Percentiles rank a stretch among this genome's conserved stretches.
phyloP scores from a whole-genome alignment of 2,113 vertebrate genomes.

The Pluvianellus socialis region DNA sequence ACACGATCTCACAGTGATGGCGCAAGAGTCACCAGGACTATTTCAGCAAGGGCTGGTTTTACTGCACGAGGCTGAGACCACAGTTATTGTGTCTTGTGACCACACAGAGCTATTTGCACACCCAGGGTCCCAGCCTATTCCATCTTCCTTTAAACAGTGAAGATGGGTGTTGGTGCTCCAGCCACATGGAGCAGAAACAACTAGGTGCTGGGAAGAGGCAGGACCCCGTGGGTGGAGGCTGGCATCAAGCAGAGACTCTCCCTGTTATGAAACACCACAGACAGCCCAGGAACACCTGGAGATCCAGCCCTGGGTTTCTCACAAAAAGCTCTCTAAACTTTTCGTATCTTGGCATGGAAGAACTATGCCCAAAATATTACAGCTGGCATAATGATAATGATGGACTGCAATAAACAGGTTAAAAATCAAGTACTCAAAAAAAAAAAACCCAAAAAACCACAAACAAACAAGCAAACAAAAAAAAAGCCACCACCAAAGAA shows the following conservation, averaged over 20 bases:
- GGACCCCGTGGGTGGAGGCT: background rate
- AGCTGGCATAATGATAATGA: background rate
- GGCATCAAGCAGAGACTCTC: background rate
- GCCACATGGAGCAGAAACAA: background rate
- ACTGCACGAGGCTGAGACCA: background rate
- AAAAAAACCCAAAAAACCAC: background rate
- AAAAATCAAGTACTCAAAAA: background rate
- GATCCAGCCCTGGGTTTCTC: background rate
- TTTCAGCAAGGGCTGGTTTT: background rate
- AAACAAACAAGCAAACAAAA: background rate
- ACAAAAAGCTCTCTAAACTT: background rate
- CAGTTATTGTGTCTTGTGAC: fast-evolving
- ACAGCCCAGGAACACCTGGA: background rate
- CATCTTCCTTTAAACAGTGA: background rate
- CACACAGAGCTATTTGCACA: background rate
- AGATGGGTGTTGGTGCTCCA: background rate
- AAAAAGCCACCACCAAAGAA: background rate
- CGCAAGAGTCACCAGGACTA: background rate
- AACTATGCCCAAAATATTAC: background rate
- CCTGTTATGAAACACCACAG: background rate
- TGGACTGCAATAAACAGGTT: background rate
- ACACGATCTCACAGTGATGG: background rate
- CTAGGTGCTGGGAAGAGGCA: background rate
- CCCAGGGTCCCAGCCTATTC: background rate
- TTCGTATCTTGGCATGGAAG: background rate